Conservation (phyloP, 2,113 vertebrate genomes). For the Corythornis vintsioides region DNA sequence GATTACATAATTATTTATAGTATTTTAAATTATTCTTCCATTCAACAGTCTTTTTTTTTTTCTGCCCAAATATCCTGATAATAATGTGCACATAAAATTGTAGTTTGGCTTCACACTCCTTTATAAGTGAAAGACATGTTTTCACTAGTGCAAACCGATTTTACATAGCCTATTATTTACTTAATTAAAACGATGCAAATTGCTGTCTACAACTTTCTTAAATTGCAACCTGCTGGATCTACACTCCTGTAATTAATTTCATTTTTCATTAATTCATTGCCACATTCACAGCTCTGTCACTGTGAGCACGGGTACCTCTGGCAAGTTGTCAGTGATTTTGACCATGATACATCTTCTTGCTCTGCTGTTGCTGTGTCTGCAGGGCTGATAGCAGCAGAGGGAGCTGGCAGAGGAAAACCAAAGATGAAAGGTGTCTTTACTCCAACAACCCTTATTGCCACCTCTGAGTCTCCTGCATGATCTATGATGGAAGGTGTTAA, state of each 20-base stretch:
- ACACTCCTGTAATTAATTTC: neutral
- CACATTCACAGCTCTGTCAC: neutral
- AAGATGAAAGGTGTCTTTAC: conserved; percentile 33
- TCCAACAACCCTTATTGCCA: neutral
- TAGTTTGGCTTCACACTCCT: neutral
- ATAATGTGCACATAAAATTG: neutral
- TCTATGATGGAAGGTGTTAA: conserved; percentile 24
- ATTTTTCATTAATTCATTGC: neutral
- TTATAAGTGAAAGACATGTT: neutral
- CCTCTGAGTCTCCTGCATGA: neutral
- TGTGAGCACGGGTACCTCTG: neutral
- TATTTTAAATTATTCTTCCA: neutral
- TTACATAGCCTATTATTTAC: neutral
- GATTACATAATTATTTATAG: neutral
- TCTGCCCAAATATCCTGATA: neutral
- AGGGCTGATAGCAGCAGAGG: neutral
- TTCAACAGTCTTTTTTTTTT: neutral
- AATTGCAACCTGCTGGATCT: neutral
- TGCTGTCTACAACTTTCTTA: neutral
- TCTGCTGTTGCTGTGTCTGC: neutral
- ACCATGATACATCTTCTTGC: neutral
- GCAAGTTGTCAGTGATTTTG: neutral
- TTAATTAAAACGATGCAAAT: neutral
- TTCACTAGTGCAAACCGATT: neutral
- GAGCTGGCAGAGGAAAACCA: neutral